Base-by-base conservation (phyloP, 2,888 invertebrate species). In the Hoplodrina blanda region DNA sequence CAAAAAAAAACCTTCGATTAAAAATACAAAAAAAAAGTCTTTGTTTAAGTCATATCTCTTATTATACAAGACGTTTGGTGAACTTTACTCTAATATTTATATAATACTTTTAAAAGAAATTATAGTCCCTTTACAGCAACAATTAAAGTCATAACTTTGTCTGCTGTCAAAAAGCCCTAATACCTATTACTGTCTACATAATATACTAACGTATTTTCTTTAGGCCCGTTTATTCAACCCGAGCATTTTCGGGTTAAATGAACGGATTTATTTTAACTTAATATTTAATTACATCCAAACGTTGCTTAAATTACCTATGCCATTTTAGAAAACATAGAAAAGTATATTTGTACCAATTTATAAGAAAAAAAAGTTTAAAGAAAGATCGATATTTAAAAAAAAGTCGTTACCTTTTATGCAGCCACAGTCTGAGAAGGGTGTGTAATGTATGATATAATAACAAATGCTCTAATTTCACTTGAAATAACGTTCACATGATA, bases 61-160 rank as follows among this genome's bases (percentile, higher is more conserved):
- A 13, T 41, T 41, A 41, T 11, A 13, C 13, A 65, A 25, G 55
- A 44, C 25, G n/a, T 50, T n/a, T 41, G 13, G 37, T 49, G 3
- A 13, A 4, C 52, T 6, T 62, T 41, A 10, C 17, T 67, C 15
- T 49, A 3, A 63, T 56, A 71, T 73, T 56, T 50, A 73, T 50
- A 73, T 62, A 54, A 49, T 4, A 20, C 73, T 20, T 46, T 30
- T 46, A 37, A 55, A 56, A 54, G 6, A 52, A 76, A 49, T 60
- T 20, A 60, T 25, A 15, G 17, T 46, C 8, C 57, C 25, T 77
- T 41, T 46, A 20, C 17, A 44, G 17, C 33, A 46, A 13, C 66
- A 20, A 78, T 72, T 73, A 66, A 59, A 59, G 59, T 55, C 54
- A 67, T 72, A 62, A 78, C 19, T 78, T 52, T 41, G 52, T 62